These are phyloP conservation scores for Ellobium chinense DNA, from an alignment of 2,888 invertebrate genomes.

Conservation along the genomic window DNA sequence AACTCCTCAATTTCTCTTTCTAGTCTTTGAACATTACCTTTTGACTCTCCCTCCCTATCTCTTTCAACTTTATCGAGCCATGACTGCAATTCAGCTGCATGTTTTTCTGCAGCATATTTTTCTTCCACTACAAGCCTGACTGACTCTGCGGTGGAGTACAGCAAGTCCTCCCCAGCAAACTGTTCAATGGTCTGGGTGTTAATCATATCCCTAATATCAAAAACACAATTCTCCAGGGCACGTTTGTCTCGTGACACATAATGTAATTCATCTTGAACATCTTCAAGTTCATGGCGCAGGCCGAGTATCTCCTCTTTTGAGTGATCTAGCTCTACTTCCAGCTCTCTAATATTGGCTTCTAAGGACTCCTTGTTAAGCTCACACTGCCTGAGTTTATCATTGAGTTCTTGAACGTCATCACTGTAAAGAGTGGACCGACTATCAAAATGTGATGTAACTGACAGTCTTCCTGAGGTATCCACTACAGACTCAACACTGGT, in stretches of 20 bases:
- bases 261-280: constrained; percentile 47
- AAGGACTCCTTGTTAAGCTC: constrained; percentile 7
- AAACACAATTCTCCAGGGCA: constrained; percentile 39
- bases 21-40: neutral
- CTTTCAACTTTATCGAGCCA: constrained; percentile 15
- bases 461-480: constrained; percentile 13
- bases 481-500: constrained; percentile 36
- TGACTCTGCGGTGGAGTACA: constrained; percentile 43
- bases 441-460: constrained; percentile 29
- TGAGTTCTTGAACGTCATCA: constrained; percentile 36
- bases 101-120: constrained; percentile 39
- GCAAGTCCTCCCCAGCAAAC: constrained; percentile 39
- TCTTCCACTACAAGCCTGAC: constrained; percentile 42
- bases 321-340: constrained; percentile 44
- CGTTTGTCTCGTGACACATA: constrained; percentile 31
- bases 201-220: constrained; percentile 42
- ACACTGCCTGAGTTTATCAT: constrained; percentile 32
- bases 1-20: constrained; percentile 1
- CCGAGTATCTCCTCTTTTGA: constrained; percentile 34
- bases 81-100: constrained; percentile 14
- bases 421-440: constrained; percentile 10
- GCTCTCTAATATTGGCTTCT: constrained; percentile 20
- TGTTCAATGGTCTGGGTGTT: constrained; percentile 35
- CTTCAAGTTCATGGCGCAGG: constrained; percentile 45
- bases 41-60: neutral